Evolutionary conservation across 2,797 vertebrate genomes (phyloP).

Genomic region (Urophycis tenuis): DNA sequence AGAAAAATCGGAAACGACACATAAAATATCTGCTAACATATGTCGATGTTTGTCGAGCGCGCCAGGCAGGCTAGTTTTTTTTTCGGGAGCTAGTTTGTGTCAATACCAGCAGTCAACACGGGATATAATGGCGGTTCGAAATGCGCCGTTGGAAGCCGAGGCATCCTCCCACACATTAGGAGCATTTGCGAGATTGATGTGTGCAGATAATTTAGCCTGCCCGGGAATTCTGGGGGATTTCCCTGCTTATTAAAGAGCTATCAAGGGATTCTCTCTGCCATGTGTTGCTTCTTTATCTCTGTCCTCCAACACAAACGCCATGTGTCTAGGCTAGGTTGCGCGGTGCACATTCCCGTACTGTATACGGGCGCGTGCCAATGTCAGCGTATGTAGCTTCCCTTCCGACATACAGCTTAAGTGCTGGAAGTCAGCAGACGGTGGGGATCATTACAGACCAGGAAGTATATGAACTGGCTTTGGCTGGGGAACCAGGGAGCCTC

Average conservation of each 20-base stretch:
- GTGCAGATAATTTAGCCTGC: neutral
- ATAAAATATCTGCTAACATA: neutral
- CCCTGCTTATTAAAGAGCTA: neutral
- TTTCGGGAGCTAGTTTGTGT: neutral
- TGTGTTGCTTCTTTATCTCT: neutral
- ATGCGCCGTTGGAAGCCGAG: neutral
- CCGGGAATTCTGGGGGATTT: neutral
- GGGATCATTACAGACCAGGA: neutral
- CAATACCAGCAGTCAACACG: neutral
- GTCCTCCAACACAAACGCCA: neutral
- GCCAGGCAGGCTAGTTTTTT: neutral
- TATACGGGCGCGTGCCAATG: neutral
- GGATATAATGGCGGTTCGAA: neutral
- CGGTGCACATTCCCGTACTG: neutral
- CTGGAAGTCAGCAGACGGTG: neutral
- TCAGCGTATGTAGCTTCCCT: neutral
- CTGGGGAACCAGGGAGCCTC: neutral
- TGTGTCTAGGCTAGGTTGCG: neutral
- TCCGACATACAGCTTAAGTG: neutral
- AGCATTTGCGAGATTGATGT: slow-evolving; percentile 7
- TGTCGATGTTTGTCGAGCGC: neutral
- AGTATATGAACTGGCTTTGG: neutral
- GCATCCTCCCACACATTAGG: slow-evolving; percentile 5
- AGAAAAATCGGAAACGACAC: neutral
- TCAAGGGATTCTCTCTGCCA: neutral